A percentile compares a stretch with the other conserved stretches of the same genome.
phyloP scores from a whole-genome alignment of 1,140 invertebrate genomes.

The Eumeta japonica region DNA sequence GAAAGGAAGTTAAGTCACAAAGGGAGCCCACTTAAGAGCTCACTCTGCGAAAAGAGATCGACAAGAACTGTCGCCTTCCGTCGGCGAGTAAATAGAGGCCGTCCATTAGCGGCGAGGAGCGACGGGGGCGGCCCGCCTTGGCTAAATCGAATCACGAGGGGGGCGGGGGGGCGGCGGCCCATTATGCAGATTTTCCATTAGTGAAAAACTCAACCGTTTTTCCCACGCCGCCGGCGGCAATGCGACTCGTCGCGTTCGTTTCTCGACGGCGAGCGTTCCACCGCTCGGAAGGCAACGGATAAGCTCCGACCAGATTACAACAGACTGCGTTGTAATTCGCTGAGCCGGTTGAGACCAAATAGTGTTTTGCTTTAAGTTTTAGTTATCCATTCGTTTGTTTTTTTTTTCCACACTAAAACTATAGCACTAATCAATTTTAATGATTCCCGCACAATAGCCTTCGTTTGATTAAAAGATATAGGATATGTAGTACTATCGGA shows the following conservation, averaged over 20 bases:
- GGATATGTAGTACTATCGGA: too few species aligned
- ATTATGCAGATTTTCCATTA: constrained; percentile 53
- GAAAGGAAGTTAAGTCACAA: constrained; percentile 27
- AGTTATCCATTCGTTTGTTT: too few species aligned
- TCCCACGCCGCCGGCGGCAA: constrained; percentile 5
- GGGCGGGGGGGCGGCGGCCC: constrained; percentile 27
- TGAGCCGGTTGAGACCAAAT: too few species aligned
- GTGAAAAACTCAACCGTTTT: constrained; percentile 31
- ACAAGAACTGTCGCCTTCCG: constrained; percentile 23
- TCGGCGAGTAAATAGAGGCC: constrained; percentile 26
- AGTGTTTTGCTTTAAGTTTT: too few species aligned
- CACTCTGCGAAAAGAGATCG: constrained; percentile 24
- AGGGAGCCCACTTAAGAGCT: constrained; percentile 16
- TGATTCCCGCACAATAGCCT: too few species aligned
- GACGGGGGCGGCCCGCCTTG: constrained; percentile 21
- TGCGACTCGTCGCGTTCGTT: constrained; percentile 4
- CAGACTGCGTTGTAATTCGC: too few species aligned
- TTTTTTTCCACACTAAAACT: too few species aligned
- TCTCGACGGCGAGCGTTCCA: too few species aligned
- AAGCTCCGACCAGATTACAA: too few species aligned
- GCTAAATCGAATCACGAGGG: constrained; percentile 41
- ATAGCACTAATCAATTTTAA: too few species aligned
- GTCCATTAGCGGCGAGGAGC: constrained; percentile 23
- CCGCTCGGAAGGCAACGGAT: too few species aligned
- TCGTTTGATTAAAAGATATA: too few species aligned